phyloP scores from a whole-genome alignment of 2,113 vertebrate species.

The Lamprotornis superbus region DNA sequence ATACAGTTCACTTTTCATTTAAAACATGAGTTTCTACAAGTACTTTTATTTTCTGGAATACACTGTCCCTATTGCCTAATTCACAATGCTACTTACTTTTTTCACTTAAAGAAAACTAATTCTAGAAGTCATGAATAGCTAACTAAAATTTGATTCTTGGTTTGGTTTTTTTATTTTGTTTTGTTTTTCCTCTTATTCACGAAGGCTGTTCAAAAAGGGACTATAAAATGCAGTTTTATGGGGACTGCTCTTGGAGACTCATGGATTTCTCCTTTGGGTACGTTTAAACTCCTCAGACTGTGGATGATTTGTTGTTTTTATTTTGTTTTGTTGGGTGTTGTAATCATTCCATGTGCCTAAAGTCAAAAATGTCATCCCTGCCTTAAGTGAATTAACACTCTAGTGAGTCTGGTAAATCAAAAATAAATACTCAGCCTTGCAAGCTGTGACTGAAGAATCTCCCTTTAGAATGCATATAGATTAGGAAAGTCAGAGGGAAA shows the following conservation, averaged over 20 bases:
- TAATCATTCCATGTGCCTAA: not conserved
- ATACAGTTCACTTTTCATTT: not conserved
- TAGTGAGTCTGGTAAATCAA: not conserved
- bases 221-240: conserved; percentile 87
- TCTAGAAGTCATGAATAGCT: not conserved
- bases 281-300: conserved; percentile 37
- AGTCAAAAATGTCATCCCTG: not conserved
- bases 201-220: conserved; percentile 80
- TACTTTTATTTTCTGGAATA: not conserved
- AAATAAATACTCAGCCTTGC: not conserved
- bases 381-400: not conserved
- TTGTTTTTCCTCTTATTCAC: not conserved
- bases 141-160: not conserved
- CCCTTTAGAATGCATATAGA: not conserved
- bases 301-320: not conserved
- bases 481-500: not conserved
- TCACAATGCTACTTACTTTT: not conserved
- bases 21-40: not conserved
- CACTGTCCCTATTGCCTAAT: not conserved
- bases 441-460: not conserved
- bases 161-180: not conserved
- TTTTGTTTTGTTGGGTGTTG: not conserved
- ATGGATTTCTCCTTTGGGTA: conserved; percentile 96
- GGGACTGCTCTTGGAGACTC: conserved; percentile 93
- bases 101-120: not conserved